A percentile compares a stretch with the other conserved stretches of the same genome.
These are phyloP conservation scores for Silurus lanzhouensis DNA, from an alignment of 2,797 vertebrate species.

Conservation along the genomic window DNA sequence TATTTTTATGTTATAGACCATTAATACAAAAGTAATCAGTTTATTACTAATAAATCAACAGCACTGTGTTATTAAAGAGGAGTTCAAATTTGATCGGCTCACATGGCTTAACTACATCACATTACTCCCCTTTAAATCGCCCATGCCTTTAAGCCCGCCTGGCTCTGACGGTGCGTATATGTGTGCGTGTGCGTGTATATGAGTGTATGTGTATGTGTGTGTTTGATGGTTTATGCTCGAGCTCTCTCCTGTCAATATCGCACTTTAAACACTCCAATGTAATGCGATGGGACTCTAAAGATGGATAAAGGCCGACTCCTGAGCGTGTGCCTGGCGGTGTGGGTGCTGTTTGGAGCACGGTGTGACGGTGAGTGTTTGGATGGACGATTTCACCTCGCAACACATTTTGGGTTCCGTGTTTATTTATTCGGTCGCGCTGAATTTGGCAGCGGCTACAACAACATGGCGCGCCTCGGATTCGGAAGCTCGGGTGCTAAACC, in stretches of 20 bases:
- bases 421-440: constrained; percentile 26
- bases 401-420: constrained; percentile 17
- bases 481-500: constrained; percentile 47
- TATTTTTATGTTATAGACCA: background rate
- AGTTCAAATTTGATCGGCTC: background rate
- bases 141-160: constrained; percentile 15
- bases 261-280: constrained; percentile 37
- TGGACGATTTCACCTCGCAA: constrained; percentile 32
- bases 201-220: constrained; percentile 9
- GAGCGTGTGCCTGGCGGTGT: constrained; percentile 58
- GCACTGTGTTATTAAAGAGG: background rate
- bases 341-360: constrained; percentile 54
- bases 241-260: constrained; percentile 35
- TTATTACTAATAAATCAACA: background rate
- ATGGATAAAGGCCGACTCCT: constrained; percentile 68
- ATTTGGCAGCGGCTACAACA: constrained; percentile 47
- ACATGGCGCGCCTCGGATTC: constrained; percentile 55
- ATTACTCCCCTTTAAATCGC: constrained; percentile 23
- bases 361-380: constrained; percentile 67
- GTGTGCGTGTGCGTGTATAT: background rate
- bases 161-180: constrained; percentile 15
- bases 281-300: constrained; percentile 68
- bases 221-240: constrained; percentile 28
- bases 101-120: background rate
- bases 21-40: background rate